These are phyloP conservation scores for Cyphomyrmex costatus DNA, from an alignment of 1,140 invertebrate species.

Conservation along the genomic window DNA sequence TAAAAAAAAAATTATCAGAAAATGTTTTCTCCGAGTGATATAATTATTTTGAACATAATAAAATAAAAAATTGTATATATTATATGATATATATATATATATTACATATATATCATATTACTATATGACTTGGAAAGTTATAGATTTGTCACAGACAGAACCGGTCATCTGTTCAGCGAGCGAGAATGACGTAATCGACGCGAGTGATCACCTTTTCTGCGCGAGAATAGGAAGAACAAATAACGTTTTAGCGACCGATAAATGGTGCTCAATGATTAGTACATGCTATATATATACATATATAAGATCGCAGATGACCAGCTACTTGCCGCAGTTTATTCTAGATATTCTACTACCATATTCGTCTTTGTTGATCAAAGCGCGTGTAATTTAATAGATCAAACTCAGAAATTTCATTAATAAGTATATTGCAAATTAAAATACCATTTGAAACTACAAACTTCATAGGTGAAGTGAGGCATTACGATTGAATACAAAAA, in stretches of 20 bases:
- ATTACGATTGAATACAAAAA: background rate
- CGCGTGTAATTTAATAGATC: background rate
- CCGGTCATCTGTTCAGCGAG: conserved; percentile 12
- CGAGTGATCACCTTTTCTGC: conserved; percentile 67
- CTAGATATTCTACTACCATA: conserved; percentile 57
- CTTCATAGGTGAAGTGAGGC: background rate
- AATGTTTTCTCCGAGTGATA: background rate
- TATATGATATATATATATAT: too few relatives aligned
- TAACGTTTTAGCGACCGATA: conserved; percentile 77
- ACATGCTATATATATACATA: conserved; percentile 43
- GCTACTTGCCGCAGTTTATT: conserved; percentile 37
- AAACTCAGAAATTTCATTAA: background rate
- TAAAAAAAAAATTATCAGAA: background rate
- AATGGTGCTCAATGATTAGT: conserved; percentile 75
- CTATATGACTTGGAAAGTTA: background rate
- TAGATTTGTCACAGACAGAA: conserved; percentile 3
- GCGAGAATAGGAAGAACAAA: conserved; percentile 79
- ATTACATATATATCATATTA: background rate
- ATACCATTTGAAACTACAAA: background rate
- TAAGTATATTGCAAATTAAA: background rate
- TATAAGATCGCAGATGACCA: conserved; percentile 72
- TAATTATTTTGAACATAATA: background rate
- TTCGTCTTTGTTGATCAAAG: conserved; percentile 6
- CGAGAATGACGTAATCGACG: conserved; percentile 62
- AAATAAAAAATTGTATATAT: background rate